Conservation (phyloP, 35 echinoderm and acorn worm species). For the Stichopus chloronotus region DNA sequence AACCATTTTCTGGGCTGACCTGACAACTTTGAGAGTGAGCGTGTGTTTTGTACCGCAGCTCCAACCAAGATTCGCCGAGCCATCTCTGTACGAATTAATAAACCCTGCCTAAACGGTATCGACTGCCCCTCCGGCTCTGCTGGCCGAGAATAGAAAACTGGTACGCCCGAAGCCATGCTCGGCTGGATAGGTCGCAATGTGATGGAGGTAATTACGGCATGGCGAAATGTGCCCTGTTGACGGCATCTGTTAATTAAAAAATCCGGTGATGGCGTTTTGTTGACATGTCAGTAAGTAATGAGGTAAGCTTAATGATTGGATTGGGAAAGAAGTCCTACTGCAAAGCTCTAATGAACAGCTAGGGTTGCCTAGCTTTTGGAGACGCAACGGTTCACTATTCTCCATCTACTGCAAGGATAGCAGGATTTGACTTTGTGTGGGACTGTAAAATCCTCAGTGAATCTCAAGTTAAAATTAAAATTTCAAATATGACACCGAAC, state of each 20-base stretch:
- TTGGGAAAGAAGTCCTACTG: background rate
- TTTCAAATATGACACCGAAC: too few relatives aligned
- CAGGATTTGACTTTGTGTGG: too few relatives aligned
- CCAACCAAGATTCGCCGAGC: background rate
- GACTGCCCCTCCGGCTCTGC: background rate
- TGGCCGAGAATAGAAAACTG: background rate
- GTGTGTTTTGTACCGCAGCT: background rate
- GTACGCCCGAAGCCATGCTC: background rate
- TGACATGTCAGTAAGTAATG: slow-evolving; percentile 6
- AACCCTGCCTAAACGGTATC: slow-evolving; percentile 1
- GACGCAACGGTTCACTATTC: too few relatives aligned
- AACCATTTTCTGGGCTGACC: too few relatives aligned
- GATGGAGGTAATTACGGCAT: background rate
- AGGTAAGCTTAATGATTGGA: background rate
- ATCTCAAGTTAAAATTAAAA: too few relatives aligned
- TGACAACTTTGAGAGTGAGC: too few relatives aligned
- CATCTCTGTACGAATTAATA: background rate
- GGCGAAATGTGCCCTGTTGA: background rate
- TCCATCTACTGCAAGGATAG: too few relatives aligned
- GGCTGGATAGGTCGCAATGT: background rate
- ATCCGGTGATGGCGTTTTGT: background rate
- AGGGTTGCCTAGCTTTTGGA: background rate
- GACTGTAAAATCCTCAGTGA: too few relatives aligned
- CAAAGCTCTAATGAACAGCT: background rate
- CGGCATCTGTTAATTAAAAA: background rate